Conservation (phyloP, 2,113 vertebrate genomes). For the Mus spicilegus region DNA sequence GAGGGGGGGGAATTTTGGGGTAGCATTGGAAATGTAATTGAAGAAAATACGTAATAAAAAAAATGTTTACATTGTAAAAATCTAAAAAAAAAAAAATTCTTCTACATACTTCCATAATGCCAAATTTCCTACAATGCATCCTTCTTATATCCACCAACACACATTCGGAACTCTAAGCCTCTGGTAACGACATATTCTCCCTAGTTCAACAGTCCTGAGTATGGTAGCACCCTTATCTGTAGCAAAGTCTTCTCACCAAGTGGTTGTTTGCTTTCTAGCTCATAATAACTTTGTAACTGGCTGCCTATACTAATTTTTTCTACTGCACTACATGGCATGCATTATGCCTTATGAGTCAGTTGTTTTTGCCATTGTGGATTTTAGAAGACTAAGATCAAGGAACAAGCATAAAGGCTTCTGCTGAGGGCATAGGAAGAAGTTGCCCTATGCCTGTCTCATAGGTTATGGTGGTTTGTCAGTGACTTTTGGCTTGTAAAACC, state of each 20-base stretch:
- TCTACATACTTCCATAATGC: background rate
- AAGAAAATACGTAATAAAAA: too few relatives aligned
- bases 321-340: fast-evolving
- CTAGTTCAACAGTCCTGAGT: background rate
- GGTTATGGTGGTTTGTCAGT: background rate
- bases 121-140: background rate
- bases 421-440: background rate
- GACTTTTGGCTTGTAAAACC: background rate
- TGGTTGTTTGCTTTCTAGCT: background rate
- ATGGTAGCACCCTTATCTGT: too few relatives aligned
- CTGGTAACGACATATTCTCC: background rate
- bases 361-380: background rate
- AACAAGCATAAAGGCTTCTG: background rate
- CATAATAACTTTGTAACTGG: background rate
- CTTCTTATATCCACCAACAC: background rate
- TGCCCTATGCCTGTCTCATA: background rate
- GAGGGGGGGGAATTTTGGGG: too few relatives aligned
- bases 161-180: background rate
- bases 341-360: background rate
- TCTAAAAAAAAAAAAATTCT: too few relatives aligned
- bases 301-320: background rate
- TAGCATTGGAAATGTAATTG: too few relatives aligned
- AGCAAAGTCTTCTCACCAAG: background rate
- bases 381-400: background rate
- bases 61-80: too few relatives aligned